Evolutionary conservation across 2,797 vertebrate genomes (phyloP).

Genomic region (Peromyscus eremicus): DNA sequence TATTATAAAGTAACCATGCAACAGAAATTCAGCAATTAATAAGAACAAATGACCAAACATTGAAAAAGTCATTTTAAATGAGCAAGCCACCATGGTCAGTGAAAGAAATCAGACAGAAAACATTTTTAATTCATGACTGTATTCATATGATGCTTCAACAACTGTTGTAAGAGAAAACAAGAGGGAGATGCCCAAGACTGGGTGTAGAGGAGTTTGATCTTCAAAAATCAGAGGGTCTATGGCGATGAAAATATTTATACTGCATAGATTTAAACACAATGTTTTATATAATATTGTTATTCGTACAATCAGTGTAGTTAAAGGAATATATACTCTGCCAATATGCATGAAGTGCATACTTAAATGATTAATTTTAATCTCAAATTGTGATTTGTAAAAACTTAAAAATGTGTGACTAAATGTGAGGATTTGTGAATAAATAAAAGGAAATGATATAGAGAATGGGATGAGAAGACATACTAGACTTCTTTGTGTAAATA

Average conservation of each 20-base stretch:
- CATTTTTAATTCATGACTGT: not conserved
- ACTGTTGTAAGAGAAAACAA: not conserved
- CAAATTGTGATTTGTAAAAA: not conserved
- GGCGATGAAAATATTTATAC: not conserved
- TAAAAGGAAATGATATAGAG: not conserved
- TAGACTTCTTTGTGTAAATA: conserved; percentile 21
- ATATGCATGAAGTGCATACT: not conserved
- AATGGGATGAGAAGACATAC: not conserved
- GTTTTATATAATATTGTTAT: not conserved
- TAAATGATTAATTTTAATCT: conserved; percentile 2
- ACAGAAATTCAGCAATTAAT: not conserved
- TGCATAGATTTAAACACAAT: not conserved
- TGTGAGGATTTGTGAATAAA: not conserved
- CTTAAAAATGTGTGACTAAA: not conserved
- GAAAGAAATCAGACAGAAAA: conserved; percentile 5
- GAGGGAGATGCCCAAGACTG: not conserved
- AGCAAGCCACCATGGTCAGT: not conserved
- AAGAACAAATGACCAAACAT: not conserved
- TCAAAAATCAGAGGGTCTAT: not conserved
- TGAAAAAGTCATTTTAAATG: not conserved
- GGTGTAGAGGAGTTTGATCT: not conserved
- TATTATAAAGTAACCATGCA: not conserved
- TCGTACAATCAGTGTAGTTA: not conserved
- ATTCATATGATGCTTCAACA: conserved; percentile 5
- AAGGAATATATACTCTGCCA: not conserved